Evolutionary conservation across 2,797 vertebrate species (phyloP), one percentile per base, ranked within the genome.

Genomic region (Paedocypris micromegethes): DNA sequence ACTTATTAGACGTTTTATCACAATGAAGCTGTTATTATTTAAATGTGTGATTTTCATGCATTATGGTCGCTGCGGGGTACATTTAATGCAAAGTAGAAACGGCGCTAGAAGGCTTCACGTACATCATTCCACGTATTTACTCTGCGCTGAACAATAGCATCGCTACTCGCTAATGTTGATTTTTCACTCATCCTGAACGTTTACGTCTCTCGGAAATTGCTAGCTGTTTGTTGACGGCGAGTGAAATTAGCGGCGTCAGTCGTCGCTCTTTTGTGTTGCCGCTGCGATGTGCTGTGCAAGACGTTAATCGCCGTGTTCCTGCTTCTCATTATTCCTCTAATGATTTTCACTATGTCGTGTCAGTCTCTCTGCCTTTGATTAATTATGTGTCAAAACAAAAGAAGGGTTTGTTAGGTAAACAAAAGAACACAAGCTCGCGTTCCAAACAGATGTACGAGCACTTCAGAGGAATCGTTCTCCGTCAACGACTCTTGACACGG

Each of bases 361-460:
- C 78, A 83, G 82, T 83, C 82, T 85, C 82, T 76, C 83, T 81
- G 81, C 82, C 83, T 83, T 83, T 87, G 87, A 86, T 86, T 85
- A 87, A 88, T 87, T 84, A 83, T 80, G 82, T 87, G 83, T 84
- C 86, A 83, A 84, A 86, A 83, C 80, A 86, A 86, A 82, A 86
- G 79, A 84, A 80, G 81, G 84, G 82, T 83, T 85, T 87, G 83
- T 86, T 85, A 87, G 51, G 83, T 81, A 85, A 86, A 85, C 81
- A 82, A 81, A 76, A 73, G 72, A 81, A 75, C 80, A 43, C 58
- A 59, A 68, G 47, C 54, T 62, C 47, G 51, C 46, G 55, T 61
- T 46, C 45, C 55, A 56, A 38, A 58, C 39, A 59, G 50, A 41
- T 64, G 44, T n/a, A 6, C 48, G 52, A 57, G 47, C 68, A 64